These are phyloP conservation scores for Orius insidiosus DNA, from an alignment of 1,140 invertebrate genomes.

Conservation along the genomic window DNA sequence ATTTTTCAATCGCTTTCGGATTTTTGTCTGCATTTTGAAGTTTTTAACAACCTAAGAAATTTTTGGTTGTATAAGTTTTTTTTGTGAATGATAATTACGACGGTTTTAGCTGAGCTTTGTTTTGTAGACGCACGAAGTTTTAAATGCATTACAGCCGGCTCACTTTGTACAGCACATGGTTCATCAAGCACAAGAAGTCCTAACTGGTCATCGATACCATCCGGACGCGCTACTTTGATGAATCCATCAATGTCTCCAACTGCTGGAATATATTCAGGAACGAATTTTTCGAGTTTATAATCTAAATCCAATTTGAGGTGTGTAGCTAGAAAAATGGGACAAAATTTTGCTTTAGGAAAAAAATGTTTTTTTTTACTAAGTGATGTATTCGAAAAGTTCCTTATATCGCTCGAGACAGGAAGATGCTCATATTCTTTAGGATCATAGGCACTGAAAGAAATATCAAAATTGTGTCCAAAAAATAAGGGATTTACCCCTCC, in stretches of 20 bases:
- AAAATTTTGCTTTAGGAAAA: too few relatives aligned
- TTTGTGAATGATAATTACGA: conserved; percentile 23
- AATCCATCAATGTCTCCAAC: conserved; percentile 98
- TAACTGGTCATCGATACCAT: conserved; percentile 46
- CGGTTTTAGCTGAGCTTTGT: conserved; percentile 33
- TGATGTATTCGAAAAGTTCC: conserved; percentile 85
- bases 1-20: conserved; percentile 73
- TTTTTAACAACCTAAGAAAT: conserved; percentile 58
- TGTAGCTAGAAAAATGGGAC: conserved; percentile 44
- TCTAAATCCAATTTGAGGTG: conserved; percentile 77
- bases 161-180: conserved; percentile 84
- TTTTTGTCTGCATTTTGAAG: conserved; percentile 73
- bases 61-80: neutral
- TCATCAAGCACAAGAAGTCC: conserved; percentile 86
- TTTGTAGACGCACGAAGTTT: conserved; percentile 75
- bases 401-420: conserved; percentile 64
- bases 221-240: conserved; percentile 76
- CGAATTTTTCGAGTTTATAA: conserved; percentile 80
- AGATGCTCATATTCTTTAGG: conserved; percentile 70
- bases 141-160: conserved; percentile 83
- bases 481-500: conserved; percentile 16
- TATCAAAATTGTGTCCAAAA: neutral
- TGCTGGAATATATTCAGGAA: conserved; percentile 92
- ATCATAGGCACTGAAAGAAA: conserved; percentile 47
- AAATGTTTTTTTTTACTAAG: conserved; percentile 39